Conservation (phyloP, 2,113 vertebrate species). For the Ploceus nigricollis region DNA sequence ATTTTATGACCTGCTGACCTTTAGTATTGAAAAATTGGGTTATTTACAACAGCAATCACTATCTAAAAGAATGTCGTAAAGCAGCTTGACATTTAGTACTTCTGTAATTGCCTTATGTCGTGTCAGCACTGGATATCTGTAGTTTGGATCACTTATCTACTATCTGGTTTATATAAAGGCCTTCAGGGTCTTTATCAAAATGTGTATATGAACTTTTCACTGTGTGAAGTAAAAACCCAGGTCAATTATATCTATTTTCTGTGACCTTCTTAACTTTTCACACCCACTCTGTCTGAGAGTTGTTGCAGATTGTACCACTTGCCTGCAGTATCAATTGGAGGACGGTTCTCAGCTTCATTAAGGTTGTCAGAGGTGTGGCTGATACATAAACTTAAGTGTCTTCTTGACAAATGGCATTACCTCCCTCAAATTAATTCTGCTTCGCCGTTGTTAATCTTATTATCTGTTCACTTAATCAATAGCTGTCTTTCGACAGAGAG, state of each 20-base stretch:
- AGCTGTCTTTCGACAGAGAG: conserved; percentile 49
- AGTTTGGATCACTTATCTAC: conserved; percentile 43
- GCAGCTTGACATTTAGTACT: conserved; percentile 33
- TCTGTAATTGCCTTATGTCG: conserved; percentile 42
- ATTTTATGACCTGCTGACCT: conserved; percentile 2
- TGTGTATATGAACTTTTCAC: conserved; percentile 75
- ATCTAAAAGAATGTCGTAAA: conserved; percentile 5
- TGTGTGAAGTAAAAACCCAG: conserved; percentile 30
- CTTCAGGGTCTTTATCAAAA: conserved; percentile 36
- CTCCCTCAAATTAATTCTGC: conserved; percentile 74
- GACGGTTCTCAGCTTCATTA: conserved; percentile 25
- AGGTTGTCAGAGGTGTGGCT: conserved; percentile 36
- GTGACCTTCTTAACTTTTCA: conserved; percentile 63
- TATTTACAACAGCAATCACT: conserved; percentile 29
- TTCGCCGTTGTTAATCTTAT: conserved; percentile 71
- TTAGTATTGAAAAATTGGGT: conserved; percentile 16
- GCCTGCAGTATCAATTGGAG: conserved; percentile 51
- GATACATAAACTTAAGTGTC: conserved; percentile 61
- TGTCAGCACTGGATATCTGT: conserved; percentile 41
- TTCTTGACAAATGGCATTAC: conserved; percentile 73
- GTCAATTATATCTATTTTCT: conserved; percentile 66
- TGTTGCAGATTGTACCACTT: conserved; percentile 38
- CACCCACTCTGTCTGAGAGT: conserved; percentile 10
- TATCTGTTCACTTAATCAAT: conserved; percentile 70
- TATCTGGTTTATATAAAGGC: conserved; percentile 35